phyloP scores from a whole-genome alignment of 2,797 vertebrate species.

The Myiotriccus ornatus region DNA sequence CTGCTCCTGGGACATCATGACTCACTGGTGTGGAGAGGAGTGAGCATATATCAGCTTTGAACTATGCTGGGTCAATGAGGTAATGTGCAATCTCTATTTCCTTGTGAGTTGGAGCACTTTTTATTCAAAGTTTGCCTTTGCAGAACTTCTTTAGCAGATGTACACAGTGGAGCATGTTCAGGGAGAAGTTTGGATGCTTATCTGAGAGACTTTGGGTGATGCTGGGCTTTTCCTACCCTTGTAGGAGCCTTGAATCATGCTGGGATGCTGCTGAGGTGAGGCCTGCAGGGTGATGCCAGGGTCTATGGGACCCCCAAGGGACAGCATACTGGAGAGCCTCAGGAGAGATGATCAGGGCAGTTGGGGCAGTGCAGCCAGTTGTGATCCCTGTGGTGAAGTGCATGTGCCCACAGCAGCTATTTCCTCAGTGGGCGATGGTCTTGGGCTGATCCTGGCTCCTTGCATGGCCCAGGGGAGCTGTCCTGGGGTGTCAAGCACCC shows the following conservation, averaged over 20 bases:
- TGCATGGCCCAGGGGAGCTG: not conserved
- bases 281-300: not conserved
- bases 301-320: not conserved
- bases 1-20: rapidly evolving
- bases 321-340: not conserved
- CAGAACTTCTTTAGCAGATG: not conserved
- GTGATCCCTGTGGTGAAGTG: not conserved
- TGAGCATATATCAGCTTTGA: not conserved
- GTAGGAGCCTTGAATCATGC: not conserved
- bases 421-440: rapidly evolving
- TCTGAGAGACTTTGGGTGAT: rapidly evolving
- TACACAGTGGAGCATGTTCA: rapidly evolving
- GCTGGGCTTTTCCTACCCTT: not conserved
- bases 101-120: not conserved
- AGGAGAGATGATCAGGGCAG: not conserved
- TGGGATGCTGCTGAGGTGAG: not conserved
- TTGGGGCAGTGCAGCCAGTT: not conserved
- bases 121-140: not conserved
- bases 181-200: not conserved
- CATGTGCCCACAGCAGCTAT: not conserved
- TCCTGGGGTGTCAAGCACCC: not conserved
- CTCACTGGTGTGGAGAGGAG: not conserved
- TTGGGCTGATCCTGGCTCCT: not conserved
- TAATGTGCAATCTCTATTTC: not conserved
- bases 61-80: not conserved